Evolutionary conservation across 2,113 vertebrate species (phyloP), one percentile per base, ranked within the genome.

Genomic region (Plecturocebus donacophilus): DNA sequence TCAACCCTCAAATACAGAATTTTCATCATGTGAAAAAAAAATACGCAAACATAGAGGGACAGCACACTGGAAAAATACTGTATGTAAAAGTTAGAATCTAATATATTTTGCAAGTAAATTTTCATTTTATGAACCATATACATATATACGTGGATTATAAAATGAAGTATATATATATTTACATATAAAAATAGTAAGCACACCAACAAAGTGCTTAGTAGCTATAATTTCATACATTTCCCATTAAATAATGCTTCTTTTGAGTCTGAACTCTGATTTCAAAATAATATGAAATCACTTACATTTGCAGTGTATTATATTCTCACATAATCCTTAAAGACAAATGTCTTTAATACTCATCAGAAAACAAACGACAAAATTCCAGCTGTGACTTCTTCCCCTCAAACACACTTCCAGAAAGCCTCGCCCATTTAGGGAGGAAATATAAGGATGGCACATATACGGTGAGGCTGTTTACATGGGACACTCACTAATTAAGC

Each of bases 211-310:
- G 35, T 7, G 23, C 64, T 76, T 16, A 92, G 32, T 49, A 89
- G 90, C 73, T 81, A 94, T 25, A 70, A 40, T 75, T 91, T 94
- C 20, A 82, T 23, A 16, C 79, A 94, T 83, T 86, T 96, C n/a
- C 49, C 94, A 70, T 92, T 84, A 83, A 83, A 71, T 58, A 90
- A 52, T 95, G 92, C 40, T 90, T 95, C 35, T 90, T 83, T 87
- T 3, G 12, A 91, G 82, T 35, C 27, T 70, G 40, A 97, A 79
- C 66, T 61, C 66, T 38, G 77, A 73, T 91, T 96, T 88, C 89
- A 93, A 82, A 96, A 94, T 85, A 66, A 81, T 61, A 86, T 23
- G 42, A 95, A 81, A 79, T 90, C 61, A 77, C 40, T 38, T 92
- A 90, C 56, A 86, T 95, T 85, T 71, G 27, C 40, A 88, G 58